Evolutionary conservation across 2,113 vertebrate species (phyloP), one percentile per base, ranked within the genome.

Genomic region (Corydoras sp.): DNA sequence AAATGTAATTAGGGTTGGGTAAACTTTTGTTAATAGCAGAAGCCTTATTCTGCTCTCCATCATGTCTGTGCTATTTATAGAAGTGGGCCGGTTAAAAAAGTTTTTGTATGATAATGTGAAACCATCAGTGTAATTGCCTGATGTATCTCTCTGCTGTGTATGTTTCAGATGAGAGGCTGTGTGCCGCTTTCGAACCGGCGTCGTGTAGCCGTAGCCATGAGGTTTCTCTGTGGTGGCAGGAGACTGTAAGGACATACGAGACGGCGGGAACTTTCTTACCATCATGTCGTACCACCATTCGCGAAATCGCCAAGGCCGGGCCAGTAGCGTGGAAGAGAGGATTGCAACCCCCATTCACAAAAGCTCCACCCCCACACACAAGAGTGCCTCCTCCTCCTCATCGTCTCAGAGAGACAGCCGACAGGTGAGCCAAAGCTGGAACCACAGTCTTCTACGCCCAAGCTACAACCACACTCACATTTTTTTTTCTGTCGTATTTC

Each of bases 251-350:
- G 68, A 62, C 49, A 43, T 29, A 61, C 30, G 14, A 54, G 13
- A 68, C 2, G 24, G 48, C 7, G 10, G 35, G 48, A 59, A 58
- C 50, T 62, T 35, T 43, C 29, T 32, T 13, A 5, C 49, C 3
- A 62, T 43, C 78, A 90, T 90, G 88, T 88, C 88, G 55, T 77
- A 81, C 66, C 82, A 88, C 69, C 88, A 88, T 68, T 81, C 79
- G 74, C 77, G 80, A 72, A 87, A 85, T 80, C 79, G 81, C 72
- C 85, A 85, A 56, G 66, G 86, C 83, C 92, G 92, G 82, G 84
- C 91, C 73, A 89, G 95, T 93, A 98, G 93, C 89, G 89, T 94
- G 11, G 97, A 99, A 79, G 97, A 98, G 82, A 94, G 94, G 86
- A 88, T 76, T 6, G 84, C 90, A 69, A 93, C 92, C 62, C 92